A percentile compares a stretch with the other conserved stretches of the same genome.
phyloP scores from a whole-genome alignment of 1,140 invertebrate genomes.

The Alviniconcha marisindica region DNA sequence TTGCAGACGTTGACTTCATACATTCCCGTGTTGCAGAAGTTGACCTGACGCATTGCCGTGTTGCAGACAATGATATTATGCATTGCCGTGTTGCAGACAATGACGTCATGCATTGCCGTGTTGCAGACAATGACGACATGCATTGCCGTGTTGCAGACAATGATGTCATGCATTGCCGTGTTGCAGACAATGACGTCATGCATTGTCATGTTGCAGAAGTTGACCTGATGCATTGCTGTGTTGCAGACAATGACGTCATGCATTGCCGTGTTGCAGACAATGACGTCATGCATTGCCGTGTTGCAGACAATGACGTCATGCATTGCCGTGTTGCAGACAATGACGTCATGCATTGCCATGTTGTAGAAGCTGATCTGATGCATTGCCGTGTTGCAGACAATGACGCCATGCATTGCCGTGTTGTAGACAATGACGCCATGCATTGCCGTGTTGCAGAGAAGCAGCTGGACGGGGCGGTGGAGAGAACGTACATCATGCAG shows the following conservation, averaged over 20 bases:
- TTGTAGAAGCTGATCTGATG: not conserved
- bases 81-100: not conserved
- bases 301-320: not conserved
- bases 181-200: not conserved
- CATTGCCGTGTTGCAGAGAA: slow-evolving; percentile 16
- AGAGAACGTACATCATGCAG: slow-evolving; percentile 23
- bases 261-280: too few relatives aligned
- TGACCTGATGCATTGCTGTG: not conserved
- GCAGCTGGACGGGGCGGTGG: slow-evolving; percentile 35
- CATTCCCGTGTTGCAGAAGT: not conserved
- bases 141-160: not conserved
- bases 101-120: not conserved
- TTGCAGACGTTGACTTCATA: not conserved
- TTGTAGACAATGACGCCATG: not conserved
- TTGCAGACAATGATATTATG: not conserved
- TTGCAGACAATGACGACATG: not conserved
- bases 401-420: not conserved
- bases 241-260: not conserved
- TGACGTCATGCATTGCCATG: not conserved
- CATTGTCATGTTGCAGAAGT: too few relatives aligned
- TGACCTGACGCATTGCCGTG: not conserved
- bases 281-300: not conserved
- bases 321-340: not conserved
- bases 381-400: not conserved
- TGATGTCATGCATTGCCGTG: not conserved